Percentiles rank a stretch among this genome's conserved stretches.
phyloP scores from a whole-genome alignment of 2,113 vertebrate species.

The Zosterops pallidus region DNA sequence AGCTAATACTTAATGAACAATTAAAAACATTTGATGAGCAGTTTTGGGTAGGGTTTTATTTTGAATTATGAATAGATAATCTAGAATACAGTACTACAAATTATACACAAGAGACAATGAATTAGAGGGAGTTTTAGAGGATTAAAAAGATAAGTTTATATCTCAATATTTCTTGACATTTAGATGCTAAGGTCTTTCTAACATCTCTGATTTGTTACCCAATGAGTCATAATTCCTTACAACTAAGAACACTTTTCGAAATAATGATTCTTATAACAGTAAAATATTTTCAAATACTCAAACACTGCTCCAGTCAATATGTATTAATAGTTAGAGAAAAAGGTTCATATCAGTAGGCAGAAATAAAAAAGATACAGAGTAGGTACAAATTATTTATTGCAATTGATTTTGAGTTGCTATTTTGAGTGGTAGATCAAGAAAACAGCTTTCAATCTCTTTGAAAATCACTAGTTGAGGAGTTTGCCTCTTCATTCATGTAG shows the following conservation, averaged over 20 bases:
- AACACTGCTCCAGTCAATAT: background rate
- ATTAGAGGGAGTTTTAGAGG: background rate
- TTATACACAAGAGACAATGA: background rate
- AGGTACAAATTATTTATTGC: background rate
- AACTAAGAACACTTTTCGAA: background rate
- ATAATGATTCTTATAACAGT: background rate
- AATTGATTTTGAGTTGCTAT: background rate
- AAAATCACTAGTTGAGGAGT: background rate
- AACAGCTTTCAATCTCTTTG: background rate
- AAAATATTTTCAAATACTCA: background rate
- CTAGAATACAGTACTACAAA: background rate
- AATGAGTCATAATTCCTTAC: background rate
- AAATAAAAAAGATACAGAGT: background rate
- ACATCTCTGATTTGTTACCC: background rate
- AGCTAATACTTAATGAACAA: background rate
- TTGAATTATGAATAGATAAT: background rate
- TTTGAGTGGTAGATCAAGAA: background rate
- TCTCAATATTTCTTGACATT: background rate
- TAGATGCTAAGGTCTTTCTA: background rate
- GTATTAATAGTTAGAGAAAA: background rate
- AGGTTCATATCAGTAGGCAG: background rate
- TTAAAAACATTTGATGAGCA: background rate
- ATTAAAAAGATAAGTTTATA: background rate
- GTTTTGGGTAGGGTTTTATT: fast-evolving
- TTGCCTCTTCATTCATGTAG: background rate